These are phyloP conservation scores for Toxotes lorentzi DNA, from an alignment of 2,797 vertebrate genomes.

Conservation along the genomic window DNA sequence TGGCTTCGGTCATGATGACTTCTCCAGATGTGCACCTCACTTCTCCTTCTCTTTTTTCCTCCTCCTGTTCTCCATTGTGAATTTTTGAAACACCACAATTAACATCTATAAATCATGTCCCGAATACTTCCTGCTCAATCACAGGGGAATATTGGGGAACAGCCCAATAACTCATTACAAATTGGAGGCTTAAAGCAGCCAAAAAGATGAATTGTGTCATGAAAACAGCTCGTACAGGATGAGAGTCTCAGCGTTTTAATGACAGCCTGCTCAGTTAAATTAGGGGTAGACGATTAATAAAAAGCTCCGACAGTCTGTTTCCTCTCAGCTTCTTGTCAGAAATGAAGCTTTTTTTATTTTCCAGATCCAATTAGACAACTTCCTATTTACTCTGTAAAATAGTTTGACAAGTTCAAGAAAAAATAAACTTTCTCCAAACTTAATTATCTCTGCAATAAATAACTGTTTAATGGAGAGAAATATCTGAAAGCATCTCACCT, in stretches of 20 bases:
- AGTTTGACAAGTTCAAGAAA: constrained; percentile 43
- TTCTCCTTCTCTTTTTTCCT: constrained; percentile 63
- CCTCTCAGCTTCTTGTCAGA: constrained; percentile 48
- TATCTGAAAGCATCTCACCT: background rate
- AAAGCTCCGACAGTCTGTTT: constrained; percentile 60
- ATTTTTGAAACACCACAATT: constrained; percentile 85
- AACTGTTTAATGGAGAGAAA: constrained; percentile 1
- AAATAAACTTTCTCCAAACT: constrained; percentile 12
- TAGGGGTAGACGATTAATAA: constrained; percentile 71
- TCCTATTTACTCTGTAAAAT: constrained; percentile 58
- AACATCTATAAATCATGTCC: constrained; percentile 86
- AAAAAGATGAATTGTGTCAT: constrained; percentile 76
- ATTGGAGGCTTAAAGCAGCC: constrained; percentile 80
- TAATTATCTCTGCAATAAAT: constrained; percentile 40
- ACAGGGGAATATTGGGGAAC: constrained; percentile 83
- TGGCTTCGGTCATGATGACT: constrained; percentile 81
- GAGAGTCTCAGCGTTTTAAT: constrained; percentile 68
- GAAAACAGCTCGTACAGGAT: constrained; percentile 67
- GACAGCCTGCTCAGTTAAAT: constrained; percentile 71
- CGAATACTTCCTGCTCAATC: constrained; percentile 84
- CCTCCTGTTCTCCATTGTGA: constrained; percentile 80
- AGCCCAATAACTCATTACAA: constrained; percentile 84
- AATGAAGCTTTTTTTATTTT: constrained; percentile 42
- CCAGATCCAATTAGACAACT: constrained; percentile 65
- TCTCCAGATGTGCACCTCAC: constrained; percentile 87